phyloP scores from a whole-genome alignment of 2,797 vertebrate species.

The Parauchenoglanis ngamensis region DNA sequence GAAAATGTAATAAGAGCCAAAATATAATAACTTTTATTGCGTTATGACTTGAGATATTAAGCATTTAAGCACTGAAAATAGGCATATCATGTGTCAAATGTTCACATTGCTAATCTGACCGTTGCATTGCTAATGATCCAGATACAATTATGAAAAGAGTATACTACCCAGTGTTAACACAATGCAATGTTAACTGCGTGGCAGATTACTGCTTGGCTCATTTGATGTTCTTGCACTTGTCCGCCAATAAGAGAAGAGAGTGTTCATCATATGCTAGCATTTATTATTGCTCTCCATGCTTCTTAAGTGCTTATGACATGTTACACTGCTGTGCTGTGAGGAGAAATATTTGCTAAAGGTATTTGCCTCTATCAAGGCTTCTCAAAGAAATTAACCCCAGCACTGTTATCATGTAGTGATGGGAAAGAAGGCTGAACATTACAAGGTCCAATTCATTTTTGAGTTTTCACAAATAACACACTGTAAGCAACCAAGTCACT shows the following conservation, averaged over 20 bases:
- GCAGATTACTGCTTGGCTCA: not conserved
- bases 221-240: not conserved
- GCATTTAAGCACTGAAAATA: not conserved
- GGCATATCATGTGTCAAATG: not conserved
- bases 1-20: not conserved
- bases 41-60: not conserved
- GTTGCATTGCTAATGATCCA: not conserved
- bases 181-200: not conserved
- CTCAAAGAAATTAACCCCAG: constrained; percentile 77
- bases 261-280: constrained; percentile 60
- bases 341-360: constrained; percentile 79
- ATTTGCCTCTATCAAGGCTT: constrained; percentile 77
- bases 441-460: constrained; percentile 30
- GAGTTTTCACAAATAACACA: constrained; percentile 1
- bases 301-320: constrained; percentile 82
- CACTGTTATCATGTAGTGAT: constrained; percentile 59
- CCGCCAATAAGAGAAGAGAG: constrained; percentile 64
- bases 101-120: not conserved
- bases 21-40: not conserved
- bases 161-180: too few species aligned
- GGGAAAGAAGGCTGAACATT: not conserved
- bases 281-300: constrained; percentile 74
- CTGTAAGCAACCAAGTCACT: not conserved
- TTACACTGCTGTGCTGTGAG: constrained; percentile 76
- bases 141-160: not conserved